Evolutionary conservation across 2,888 invertebrate species (phyloP).

Genomic region (Andrena haemorrhoa): DNA sequence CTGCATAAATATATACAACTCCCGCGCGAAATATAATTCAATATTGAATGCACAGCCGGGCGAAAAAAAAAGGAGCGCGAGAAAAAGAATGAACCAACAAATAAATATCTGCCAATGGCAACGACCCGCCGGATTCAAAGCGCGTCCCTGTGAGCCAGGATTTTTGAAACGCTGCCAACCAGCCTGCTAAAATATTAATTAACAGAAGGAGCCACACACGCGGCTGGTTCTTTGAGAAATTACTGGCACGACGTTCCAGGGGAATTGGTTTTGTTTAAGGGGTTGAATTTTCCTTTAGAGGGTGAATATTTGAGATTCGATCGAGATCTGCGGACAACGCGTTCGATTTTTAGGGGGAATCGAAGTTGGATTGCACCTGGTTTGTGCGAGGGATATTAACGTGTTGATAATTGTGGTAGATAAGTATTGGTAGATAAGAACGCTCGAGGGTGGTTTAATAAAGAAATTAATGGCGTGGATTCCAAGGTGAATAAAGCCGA

Average conservation of each 20-base stretch:
- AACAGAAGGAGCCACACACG: background rate
- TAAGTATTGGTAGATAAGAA: too few relatives aligned
- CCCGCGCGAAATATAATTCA: slow-evolving; percentile 16
- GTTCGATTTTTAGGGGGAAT: too few relatives aligned
- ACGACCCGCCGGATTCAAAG: slow-evolving; percentile 7
- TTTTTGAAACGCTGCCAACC: slow-evolving; percentile 51
- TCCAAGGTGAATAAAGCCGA: too few relatives aligned
- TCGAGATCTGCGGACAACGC: background rate
- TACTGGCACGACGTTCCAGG: background rate
- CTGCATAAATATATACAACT: background rate
- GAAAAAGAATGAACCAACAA: slow-evolving; percentile 16
- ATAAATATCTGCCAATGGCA: slow-evolving; percentile 43
- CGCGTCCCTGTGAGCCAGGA: slow-evolving; percentile 8
- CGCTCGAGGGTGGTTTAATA: too few relatives aligned
- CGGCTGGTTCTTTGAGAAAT: background rate
- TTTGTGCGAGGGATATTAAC: too few relatives aligned
- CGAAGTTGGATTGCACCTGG: too few relatives aligned
- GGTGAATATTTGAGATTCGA: background rate
- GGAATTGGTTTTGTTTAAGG: background rate
- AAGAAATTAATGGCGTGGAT: too few relatives aligned
- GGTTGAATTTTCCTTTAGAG: background rate
- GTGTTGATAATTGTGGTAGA: too few relatives aligned
- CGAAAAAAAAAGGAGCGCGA: background rate
- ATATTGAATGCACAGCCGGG: slow-evolving; percentile 16
- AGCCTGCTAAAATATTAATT: slow-evolving; percentile 49